Base-by-base conservation (phyloP, 2,888 invertebrate genomes). In the Gari tellinella region DNA sequence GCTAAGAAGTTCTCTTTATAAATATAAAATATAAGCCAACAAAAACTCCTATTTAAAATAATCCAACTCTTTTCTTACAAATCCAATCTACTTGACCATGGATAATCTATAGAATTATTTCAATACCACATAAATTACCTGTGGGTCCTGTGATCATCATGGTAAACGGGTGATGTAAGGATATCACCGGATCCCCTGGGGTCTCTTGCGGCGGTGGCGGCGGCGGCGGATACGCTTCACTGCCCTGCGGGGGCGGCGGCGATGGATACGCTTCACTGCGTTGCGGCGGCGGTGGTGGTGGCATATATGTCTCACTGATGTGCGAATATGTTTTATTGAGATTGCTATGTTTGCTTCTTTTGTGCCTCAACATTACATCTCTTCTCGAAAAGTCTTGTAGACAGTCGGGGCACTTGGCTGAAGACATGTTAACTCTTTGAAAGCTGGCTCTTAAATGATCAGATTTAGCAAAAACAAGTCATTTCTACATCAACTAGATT, bases 221-320 rank as follows among this genome's bases (percentile, higher is more conserved):
- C 19, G 45, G 45, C 19, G 45, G 45, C 19, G 45, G 45, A 17
- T 10, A 5, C 15, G n/a, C 5, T 10, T 19, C 45, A 17, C n/a
- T 5, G 66, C 17, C 58, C 58, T 15, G 66, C 60, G 19, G 51
- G 52, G 25, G 52, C 26, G 15, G 15, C 38, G 25, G 37, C 19
- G 51, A 17, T 45, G 49, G 21, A 90, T 88, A 84, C 77, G 88
- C 46, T 90, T 88, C 46, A 41, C 83, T 49, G 63, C 78, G 3
- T 49, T 31, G 8, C 19, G 10, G 46, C 17, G 46, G 46, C 17
- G 49, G 23, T 49, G 49, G 23, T 49, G 49, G 19, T 49, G 49
- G 19, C 14, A 25, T 21, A 14, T 49, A 63, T 57, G 38, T 46
- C 58, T 3, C 53, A 25, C n/a, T 23, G 10, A 17, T 21, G 21